A percentile compares a stretch with the other conserved stretches of the same genome.
These are phyloP conservation scores for Gyrodactylus bullatarudis DNA, from an alignment of 1,140 invertebrate species.

Conservation along the genomic window DNA sequence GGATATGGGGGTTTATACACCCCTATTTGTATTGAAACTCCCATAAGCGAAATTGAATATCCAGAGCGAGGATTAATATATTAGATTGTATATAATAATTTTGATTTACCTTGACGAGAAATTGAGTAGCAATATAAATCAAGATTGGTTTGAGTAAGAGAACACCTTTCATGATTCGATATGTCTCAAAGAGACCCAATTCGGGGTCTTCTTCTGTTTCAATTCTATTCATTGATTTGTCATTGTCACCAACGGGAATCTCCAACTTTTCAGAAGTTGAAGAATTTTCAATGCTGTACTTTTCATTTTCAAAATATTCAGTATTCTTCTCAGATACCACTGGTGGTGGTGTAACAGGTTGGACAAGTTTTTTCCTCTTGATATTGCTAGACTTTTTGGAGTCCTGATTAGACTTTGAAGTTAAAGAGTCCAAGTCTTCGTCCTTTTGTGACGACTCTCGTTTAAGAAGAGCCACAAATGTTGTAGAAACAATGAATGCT, in stretches of 20 bases:
- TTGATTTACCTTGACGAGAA: not conserved
- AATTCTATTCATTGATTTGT: not conserved
- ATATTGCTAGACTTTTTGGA: not conserved
- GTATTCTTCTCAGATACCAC: too few species aligned
- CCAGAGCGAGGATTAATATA: too few species aligned
- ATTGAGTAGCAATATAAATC: not conserved
- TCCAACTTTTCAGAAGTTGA: not conserved
- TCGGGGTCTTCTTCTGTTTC: not conserved
- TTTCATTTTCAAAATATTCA: too few species aligned
- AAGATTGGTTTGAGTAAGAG: not conserved
- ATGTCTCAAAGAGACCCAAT: not conserved
- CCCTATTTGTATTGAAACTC: too few species aligned
- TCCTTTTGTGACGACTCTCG: conserved; percentile 28
- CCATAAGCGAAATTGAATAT: too few species aligned
- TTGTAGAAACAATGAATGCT: conserved; percentile 56
- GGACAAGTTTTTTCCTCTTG: not conserved
- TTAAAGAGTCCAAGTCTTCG: not conserved
- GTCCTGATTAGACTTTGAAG: not conserved
- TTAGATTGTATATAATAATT: too few species aligned
- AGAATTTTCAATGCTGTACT: not conserved
- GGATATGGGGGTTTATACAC: too few species aligned
- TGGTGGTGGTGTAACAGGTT: too few species aligned
- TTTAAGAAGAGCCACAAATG: conserved; percentile 54
- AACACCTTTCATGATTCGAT: not conserved
- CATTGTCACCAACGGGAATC: not conserved